Base-by-base conservation (phyloP, 2,888 invertebrate genomes). In the Hirtodrosophila alboralis region DNA sequence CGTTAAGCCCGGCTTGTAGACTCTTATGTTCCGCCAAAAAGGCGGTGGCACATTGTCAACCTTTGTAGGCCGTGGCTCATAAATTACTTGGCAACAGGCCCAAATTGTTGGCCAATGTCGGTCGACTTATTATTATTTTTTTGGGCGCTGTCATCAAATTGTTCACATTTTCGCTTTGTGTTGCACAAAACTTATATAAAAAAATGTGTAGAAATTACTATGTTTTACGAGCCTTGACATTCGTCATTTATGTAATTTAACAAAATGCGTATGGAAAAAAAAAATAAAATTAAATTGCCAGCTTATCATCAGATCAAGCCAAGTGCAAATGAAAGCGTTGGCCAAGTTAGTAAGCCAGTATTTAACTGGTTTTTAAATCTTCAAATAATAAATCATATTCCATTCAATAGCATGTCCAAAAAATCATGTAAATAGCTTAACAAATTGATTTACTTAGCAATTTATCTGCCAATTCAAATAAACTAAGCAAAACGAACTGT, bases 181-280 rank as follows among this genome's bases (percentile, higher is more conserved):
- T 62, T 75, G 58, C 69, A 57, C 54, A 63, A 54, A 48, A 38
- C 41, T 67, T 70, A 63, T 31, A 57, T 63, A 63, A 49, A n/a
- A n/a, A n/a, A 53, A 44, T 59, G 38, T 57, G 44, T 40, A 44
- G 60, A 53, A 59, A 61, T 48, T 47, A n/a, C n/a, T 37, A 49
- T 62, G 9, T 34, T 38, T 54, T 31, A 48, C 47, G 30, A 60
- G 77, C 77, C 74, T 62, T 73, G 75, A 68, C 64, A 76, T 49
- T 71, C 28, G 30, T 18, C 36, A 49, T 48, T 79, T 71, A 72
- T 75, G 36, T 64, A 75, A 78, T 64, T 75, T 56, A 56, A 53
- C 52, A 61, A 58, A 54, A 57, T 40, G 40, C 18, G 10, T 21
- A 16, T 38, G 49, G 27, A 13, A 30, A 4, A 40, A 40, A 30